Evolutionary conservation across 1,140 invertebrate genomes (phyloP).

Genomic region (Probaryconus sp.): DNA sequence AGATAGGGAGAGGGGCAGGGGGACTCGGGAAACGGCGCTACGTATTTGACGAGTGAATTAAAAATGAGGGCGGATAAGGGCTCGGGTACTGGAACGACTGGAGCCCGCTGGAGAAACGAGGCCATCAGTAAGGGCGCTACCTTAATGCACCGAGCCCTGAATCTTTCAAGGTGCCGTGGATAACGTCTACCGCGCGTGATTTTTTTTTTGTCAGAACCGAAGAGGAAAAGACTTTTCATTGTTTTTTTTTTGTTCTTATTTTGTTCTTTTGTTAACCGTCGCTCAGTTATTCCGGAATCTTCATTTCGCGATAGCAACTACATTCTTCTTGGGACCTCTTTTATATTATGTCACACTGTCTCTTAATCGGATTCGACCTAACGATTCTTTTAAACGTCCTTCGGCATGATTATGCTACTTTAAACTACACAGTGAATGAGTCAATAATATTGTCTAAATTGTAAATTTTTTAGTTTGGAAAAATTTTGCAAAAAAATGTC

Average conservation of each 20-base stretch:
- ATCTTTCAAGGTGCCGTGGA: constrained; percentile 66
- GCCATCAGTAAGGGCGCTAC: constrained; percentile 68
- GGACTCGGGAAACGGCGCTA: constrained; percentile 38
- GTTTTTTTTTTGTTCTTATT: neutral
- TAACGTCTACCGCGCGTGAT: constrained; percentile 38
- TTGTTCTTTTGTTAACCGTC: constrained; percentile 7
- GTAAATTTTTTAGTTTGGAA: too few relatives aligned
- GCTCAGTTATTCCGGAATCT: too few relatives aligned
- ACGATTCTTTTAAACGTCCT: too few relatives aligned
- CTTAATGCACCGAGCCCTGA: constrained; percentile 70
- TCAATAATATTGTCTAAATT: too few relatives aligned
- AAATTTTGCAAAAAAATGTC: too few relatives aligned
- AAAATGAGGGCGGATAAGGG: constrained; percentile 75
- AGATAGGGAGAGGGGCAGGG: constrained; percentile 51
- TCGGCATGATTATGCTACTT: too few relatives aligned
- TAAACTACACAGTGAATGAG: too few relatives aligned
- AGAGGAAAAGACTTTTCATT: constrained; percentile 9
- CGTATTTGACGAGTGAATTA: constrained; percentile 76
- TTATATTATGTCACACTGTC: too few relatives aligned
- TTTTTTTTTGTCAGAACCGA: neutral
- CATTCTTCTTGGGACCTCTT: too few relatives aligned
- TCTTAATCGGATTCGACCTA: too few relatives aligned
- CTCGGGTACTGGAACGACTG: constrained; percentile 31
- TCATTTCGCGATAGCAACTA: too few relatives aligned
- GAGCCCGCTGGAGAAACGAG: constrained; percentile 68